Conservation (phyloP, 2,113 vertebrate species). For the Nerophis lumbriciformis region DNA sequence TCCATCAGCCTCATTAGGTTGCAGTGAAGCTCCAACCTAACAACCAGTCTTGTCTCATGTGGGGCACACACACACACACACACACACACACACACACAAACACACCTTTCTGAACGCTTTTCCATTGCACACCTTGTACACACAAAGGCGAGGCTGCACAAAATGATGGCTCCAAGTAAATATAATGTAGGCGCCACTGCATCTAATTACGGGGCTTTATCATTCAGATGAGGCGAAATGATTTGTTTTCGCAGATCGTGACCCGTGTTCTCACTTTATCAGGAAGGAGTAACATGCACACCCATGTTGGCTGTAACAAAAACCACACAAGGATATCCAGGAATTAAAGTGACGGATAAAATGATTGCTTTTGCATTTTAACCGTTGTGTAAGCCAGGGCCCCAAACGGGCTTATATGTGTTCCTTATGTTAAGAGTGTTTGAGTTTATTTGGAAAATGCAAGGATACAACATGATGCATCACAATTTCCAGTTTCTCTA, state of each 20-base stretch:
- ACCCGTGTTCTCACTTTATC: too few species aligned
- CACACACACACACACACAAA: conserved; percentile 12
- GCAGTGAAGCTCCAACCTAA: conserved; percentile 45
- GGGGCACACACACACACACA: conserved; percentile 17
- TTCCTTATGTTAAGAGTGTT: too few species aligned
- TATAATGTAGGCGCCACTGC: background rate
- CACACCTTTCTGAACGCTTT: conserved; percentile 11
- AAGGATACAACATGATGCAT: too few species aligned
- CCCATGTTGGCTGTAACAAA: too few species aligned
- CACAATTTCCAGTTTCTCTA: too few species aligned
- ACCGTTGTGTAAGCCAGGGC: too few species aligned
- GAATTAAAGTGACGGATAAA: too few species aligned
- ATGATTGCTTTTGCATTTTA: too few species aligned
- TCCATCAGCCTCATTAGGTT: conserved; percentile 58
- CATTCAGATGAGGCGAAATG: background rate
- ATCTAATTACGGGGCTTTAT: background rate
- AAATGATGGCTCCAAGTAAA: background rate
- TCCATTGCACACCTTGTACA: conserved; percentile 29
- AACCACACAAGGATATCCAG: too few species aligned
- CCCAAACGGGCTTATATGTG: too few species aligned
- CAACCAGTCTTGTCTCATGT: conserved; percentile 55
- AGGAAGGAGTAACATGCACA: too few species aligned
- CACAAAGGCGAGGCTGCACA: conserved; percentile 3
- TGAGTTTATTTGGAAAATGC: too few species aligned
- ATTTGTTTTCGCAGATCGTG: background rate